Percentiles rank a stretch among this genome's conserved stretches.
These are phyloP conservation scores for Peribatodes rhomboidaria DNA, from an alignment of 2,888 invertebrate genomes.

Conservation along the genomic window DNA sequence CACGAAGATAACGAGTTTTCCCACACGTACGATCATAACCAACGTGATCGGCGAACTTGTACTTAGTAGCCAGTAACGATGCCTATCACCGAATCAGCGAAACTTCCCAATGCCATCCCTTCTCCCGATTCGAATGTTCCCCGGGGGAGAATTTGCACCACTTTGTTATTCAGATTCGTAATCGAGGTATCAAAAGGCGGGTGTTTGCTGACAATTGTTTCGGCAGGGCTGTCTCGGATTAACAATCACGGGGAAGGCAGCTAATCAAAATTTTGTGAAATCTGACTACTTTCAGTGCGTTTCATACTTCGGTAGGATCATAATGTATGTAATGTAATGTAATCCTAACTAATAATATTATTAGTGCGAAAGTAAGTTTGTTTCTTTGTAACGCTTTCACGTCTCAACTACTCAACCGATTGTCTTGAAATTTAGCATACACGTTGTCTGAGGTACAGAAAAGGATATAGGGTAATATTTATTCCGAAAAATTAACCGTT, in stretches of 20 bases:
- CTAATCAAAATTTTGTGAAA: neutral
- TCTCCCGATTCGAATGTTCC: conserved; percentile 27
- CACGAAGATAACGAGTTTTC: neutral
- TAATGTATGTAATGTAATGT: too few species aligned
- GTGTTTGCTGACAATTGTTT: conserved; percentile 55
- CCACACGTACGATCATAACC: neutral
- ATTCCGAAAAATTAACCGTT: too few species aligned
- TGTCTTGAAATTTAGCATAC: too few species aligned
- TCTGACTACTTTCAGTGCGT: too few species aligned
- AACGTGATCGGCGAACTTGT: neutral
- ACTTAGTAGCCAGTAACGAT: neutral
- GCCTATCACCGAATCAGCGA: conserved; percentile 23
- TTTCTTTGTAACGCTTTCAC: too few species aligned
- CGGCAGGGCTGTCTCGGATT: conserved; percentile 38
- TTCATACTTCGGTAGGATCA: too few species aligned
- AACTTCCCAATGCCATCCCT: conserved; percentile 22
- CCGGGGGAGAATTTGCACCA: conserved; percentile 52
- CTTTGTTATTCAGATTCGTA: conserved; percentile 65
- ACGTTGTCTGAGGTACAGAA: too few species aligned
- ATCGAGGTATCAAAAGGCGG: conserved; percentile 59
- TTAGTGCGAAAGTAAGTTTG: too few species aligned
- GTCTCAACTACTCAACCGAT: too few species aligned
- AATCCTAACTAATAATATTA: too few species aligned
- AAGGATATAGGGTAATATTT: too few species aligned
- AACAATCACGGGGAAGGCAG: neutral